phyloP scores from a whole-genome alignment of 2,113 vertebrate genomes.

The Erythrocercus mccallii region DNA sequence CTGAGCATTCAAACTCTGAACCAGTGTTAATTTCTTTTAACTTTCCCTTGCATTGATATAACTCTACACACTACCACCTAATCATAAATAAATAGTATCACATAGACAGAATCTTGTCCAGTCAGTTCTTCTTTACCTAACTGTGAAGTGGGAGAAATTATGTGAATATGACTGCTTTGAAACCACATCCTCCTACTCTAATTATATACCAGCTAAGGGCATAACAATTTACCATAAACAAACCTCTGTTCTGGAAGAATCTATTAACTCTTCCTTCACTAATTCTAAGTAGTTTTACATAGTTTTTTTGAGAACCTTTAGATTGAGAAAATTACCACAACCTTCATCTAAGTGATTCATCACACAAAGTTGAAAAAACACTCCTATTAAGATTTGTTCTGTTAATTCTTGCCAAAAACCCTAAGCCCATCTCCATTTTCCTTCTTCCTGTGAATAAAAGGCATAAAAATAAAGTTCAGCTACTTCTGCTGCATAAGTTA shows the following conservation, averaged over 20 bases:
- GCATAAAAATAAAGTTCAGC: neutral
- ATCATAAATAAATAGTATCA: neutral
- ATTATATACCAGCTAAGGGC: neutral
- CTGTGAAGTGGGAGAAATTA: neutral
- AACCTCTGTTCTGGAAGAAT: neutral
- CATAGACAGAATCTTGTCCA: neutral
- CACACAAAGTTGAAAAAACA: neutral
- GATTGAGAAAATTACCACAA: neutral
- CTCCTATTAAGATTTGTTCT: neutral
- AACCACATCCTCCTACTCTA: neutral
- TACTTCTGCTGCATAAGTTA: neutral
- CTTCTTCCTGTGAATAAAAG: neutral
- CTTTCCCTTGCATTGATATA: neutral
- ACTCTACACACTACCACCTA: neutral
- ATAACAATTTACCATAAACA: neutral
- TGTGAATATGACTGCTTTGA: neutral
- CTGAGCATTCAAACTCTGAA: neutral
- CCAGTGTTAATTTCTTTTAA: neutral
- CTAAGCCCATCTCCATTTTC: neutral
- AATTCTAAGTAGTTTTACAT: neutral
- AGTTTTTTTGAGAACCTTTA: neutral
- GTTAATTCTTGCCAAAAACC: neutral
- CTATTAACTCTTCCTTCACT: neutral
- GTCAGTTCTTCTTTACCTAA: neutral
- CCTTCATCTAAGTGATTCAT: neutral